A percentile compares a stretch with the other conserved stretches of the same genome.
phyloP scores from a whole-genome alignment of 2,888 invertebrate genomes.

The Meiosimyza platycephala region DNA sequence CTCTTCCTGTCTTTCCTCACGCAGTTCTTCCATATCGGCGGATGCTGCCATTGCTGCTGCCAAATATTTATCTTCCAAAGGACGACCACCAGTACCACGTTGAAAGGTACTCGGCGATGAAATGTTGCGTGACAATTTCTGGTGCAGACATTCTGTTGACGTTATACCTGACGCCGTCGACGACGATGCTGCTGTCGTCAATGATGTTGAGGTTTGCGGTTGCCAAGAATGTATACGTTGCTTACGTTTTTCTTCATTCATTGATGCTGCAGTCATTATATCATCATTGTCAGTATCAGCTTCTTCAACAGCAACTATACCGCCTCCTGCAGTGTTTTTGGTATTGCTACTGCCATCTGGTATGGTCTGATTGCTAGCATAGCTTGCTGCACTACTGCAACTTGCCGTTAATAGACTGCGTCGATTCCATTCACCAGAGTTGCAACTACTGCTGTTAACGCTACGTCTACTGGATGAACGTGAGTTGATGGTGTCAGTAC shows the following conservation, averaged over 20 bases:
- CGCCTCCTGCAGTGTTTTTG: constrained; percentile 37
- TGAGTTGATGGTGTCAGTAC: constrained; percentile 36
- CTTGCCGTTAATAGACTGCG: constrained; percentile 57
- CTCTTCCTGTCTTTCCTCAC: background rate
- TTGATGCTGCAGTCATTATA: constrained; percentile 29
- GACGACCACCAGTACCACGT: constrained; percentile 26
- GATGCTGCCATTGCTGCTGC: constrained; percentile 30
- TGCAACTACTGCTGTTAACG: constrained; percentile 48
- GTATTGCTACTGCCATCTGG: constrained; percentile 34
- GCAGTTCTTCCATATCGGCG: constrained; percentile 29
- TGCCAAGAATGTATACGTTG: constrained; percentile 64
- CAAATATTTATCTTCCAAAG: background rate
- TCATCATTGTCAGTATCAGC: constrained; percentile 37
- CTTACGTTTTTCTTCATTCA: constrained; percentile 24
- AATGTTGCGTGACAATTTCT: constrained; percentile 68
- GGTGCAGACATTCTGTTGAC: constrained; percentile 52
- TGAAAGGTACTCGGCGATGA: constrained; percentile 68
- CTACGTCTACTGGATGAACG: constrained; percentile 52
- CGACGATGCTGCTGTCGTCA: background rate
- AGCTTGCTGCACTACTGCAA: constrained; percentile 55
- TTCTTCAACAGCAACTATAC: constrained; percentile 32
- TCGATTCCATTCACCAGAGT: constrained; percentile 48
- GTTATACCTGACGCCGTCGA: too few relatives aligned
- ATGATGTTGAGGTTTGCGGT: constrained; percentile 44
- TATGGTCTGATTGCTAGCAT: constrained; percentile 51